phyloP scores from a whole-genome alignment of 2,888 invertebrate genomes.

The Thymelicus acteon region DNA sequence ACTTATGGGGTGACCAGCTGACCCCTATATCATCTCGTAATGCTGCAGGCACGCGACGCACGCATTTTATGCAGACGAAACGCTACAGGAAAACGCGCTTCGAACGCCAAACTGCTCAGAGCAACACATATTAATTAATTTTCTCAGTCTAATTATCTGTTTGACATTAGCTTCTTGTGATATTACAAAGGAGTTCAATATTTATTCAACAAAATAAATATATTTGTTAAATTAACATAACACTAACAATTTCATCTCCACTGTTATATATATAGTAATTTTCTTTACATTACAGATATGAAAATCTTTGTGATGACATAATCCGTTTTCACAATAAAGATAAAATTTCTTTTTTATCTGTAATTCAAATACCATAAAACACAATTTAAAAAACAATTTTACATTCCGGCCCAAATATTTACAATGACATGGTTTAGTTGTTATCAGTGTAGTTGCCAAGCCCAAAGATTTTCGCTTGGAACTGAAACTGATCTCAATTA shows the following conservation, averaged over 20 bases:
- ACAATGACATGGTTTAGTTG: no score
- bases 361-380: constrained; percentile 1
- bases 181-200: no score
- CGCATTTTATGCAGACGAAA: not conserved
- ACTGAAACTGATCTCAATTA: not conserved
- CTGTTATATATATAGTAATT: not conserved
- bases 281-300: not conserved
- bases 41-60: not conserved
- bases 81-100: constrained; percentile 1
- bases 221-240: no score
- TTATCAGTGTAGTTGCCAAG: no score
- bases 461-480: not conserved
- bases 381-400: not conserved
- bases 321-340: not conserved
- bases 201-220: no score
- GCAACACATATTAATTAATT: not conserved
- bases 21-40: no score
- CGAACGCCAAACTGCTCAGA: not conserved
- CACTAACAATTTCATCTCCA: no score
- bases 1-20: no score
- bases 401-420: not conserved
- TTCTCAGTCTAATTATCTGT: no score
- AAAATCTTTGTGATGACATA: not conserved
- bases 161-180: no score
- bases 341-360: constrained; percentile 3